Evolutionary conservation across 2,113 vertebrate species (phyloP), one percentile per base, ranked within the genome.

Genomic region (Lichenostomus cassidix): DNA sequence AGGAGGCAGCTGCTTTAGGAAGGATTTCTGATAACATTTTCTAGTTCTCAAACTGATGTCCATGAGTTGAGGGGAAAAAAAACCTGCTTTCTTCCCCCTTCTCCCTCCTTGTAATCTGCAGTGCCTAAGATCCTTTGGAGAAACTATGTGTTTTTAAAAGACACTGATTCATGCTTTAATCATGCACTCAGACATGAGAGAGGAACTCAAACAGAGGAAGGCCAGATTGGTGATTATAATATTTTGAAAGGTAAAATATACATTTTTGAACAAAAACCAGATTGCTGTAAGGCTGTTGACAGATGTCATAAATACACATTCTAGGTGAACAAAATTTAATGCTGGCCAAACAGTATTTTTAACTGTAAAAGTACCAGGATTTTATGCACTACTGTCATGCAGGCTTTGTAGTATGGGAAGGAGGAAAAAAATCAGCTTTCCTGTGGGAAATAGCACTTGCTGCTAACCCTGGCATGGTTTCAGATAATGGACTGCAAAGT

Each of bases 381-480:
- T 89, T 95, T 95, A 73, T 69, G 58, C 24, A 42, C 78, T 91
- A 28, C 62, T 90, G 63, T 92, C 78, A 55, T 42, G 17, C 53
- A 55, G 59, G n/a, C 70, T 94, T 88, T 96, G 60, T 88, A 90
- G 22, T 62, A 44, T 9, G 20, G 50, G 47, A 76, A 77, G 53
- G 63, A 42, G 16, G 59, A 35, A 70, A 70, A 76, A 92, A 55
- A 50, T 56, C 75, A 35, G 29, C 73, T 83, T 91, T 85, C 82
- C 85, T 90, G 10, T 80, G 91, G 82, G 92, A 95, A 92, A 83
- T 28, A 87, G 59, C 62, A 69, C 82, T 94, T 82, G 70, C 84
- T 95, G 74, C 67, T 90, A 83, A 60, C 78, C n/a, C 70, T 95
- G 93, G 87, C 91, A 27, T 3, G 2, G 41, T 83, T 83, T 95